Evolutionary conservation across 2,113 vertebrate species (phyloP).

Genomic region (Ammospiza caudacuta): DNA sequence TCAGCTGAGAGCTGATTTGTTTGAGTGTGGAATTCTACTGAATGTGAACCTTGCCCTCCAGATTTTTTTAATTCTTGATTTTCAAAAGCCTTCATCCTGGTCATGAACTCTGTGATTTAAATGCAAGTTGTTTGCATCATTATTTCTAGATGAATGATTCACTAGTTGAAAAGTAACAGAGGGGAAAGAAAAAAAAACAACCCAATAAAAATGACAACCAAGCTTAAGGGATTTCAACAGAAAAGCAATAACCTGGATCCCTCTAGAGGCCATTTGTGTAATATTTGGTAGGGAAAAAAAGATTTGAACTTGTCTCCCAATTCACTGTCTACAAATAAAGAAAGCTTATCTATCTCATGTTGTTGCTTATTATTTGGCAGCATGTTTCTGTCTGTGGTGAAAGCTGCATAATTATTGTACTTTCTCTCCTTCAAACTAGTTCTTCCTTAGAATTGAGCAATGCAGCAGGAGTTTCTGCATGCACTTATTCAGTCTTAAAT

Average conservation of each 20-base stretch:
- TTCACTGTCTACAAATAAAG: background rate
- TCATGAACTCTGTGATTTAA: background rate
- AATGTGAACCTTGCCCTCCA: background rate
- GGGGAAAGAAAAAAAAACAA: background rate
- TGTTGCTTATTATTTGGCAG: background rate
- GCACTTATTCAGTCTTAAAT: background rate
- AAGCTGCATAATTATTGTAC: background rate
- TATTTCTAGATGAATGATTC: background rate
- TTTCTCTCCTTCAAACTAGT: background rate
- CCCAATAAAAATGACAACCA: background rate
- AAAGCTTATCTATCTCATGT: background rate
- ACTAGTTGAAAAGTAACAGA: background rate
- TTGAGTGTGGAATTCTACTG: background rate
- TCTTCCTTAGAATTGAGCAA: background rate
- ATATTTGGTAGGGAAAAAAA: constrained; percentile 22
- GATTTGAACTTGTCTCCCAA: background rate
- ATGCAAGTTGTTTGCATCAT: background rate
- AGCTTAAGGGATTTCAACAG: background rate
- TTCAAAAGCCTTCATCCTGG: background rate
- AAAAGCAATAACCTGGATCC: constrained; percentile 77
- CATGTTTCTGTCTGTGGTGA: background rate
- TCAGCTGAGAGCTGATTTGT: background rate
- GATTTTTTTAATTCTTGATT: background rate
- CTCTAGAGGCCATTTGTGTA: constrained; percentile 74
- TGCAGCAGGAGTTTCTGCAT: background rate